These are phyloP conservation scores for Orchestes rusci DNA, from an alignment of 2,888 invertebrate genomes.

Conservation along the genomic window DNA sequence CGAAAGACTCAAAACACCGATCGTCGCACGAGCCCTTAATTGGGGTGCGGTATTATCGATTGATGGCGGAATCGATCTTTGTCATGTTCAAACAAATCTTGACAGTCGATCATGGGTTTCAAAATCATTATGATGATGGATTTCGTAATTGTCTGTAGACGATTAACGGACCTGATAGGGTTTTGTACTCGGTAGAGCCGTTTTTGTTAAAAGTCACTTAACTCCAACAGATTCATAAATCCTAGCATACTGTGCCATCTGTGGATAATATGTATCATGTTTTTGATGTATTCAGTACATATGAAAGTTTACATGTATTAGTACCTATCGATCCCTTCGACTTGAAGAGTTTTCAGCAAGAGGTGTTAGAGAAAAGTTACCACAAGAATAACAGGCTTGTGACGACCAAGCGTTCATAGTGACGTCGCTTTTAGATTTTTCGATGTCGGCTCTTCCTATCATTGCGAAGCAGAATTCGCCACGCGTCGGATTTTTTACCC, in stretches of 20 bases:
- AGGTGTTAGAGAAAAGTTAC: slow-evolving; percentile 56
- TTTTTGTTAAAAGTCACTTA: too few relatives aligned
- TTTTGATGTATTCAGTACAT: too few relatives aligned
- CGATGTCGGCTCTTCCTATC: too few relatives aligned
- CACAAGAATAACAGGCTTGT: slow-evolving; percentile 65
- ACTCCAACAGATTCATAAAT: too few relatives aligned
- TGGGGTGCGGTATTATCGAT: slow-evolving; percentile 7
- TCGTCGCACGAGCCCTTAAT: slow-evolving; percentile 37
- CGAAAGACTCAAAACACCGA: slow-evolving; percentile 34
- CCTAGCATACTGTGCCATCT: too few relatives aligned
- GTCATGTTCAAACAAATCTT: slow-evolving; percentile 26
- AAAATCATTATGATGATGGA: slow-evolving; percentile 46
- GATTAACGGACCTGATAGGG: too few relatives aligned
- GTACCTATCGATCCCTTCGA: slow-evolving; percentile 34
- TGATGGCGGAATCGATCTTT: slow-evolving; percentile 29
- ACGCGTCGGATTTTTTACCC: slow-evolving; percentile 61
- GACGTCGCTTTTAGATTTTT: slow-evolving; percentile 65
- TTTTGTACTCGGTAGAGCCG: too few relatives aligned
- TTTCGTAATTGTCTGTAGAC: slow-evolving; percentile 56
- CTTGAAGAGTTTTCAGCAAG: too few relatives aligned
- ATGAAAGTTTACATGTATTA: too few relatives aligned
- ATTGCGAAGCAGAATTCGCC: too few relatives aligned
- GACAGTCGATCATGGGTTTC: slow-evolving; percentile 35
- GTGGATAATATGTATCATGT: too few relatives aligned
- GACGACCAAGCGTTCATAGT: slow-evolving; percentile 59